These are phyloP conservation scores for Hippocampus abdominalis DNA, from an alignment of 2,113 vertebrate species.

Conservation along the genomic window DNA sequence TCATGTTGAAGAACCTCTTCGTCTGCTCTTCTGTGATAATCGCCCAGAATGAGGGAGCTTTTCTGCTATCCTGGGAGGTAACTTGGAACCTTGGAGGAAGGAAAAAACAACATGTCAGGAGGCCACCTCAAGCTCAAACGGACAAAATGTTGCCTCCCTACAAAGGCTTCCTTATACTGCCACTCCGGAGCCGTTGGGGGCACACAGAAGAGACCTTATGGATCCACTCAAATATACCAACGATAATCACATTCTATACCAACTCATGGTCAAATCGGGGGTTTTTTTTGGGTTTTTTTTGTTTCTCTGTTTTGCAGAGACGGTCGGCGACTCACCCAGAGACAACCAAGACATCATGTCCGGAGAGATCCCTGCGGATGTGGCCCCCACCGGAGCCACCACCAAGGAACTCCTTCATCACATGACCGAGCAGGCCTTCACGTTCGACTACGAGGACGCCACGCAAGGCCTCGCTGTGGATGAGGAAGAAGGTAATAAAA, in stretches of 20 bases:
- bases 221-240: constrained; percentile 7
- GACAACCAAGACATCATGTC: constrained; percentile 85
- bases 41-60: background rate
- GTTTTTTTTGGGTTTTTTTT: no score
- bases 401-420: constrained; percentile 62
- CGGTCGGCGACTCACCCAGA: constrained; percentile 53
- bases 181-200: constrained; percentile 16
- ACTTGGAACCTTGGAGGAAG: background rate
- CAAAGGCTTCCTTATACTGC: constrained; percentile 63
- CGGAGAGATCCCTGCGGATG: constrained; percentile 75
- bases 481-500: constrained; percentile 63
- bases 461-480: constrained; percentile 72
- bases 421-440: constrained; percentile 61
- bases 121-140: constrained; percentile 35
- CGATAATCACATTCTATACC: background rate
- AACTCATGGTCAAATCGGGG: background rate
- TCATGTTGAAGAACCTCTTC: background rate
- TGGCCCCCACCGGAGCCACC: constrained; percentile 61
- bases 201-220: background rate
- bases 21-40: background rate
- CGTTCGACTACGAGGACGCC: constrained; percentile 75
- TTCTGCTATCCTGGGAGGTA: background rate
- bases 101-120: constrained; percentile 18
- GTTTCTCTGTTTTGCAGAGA: constrained; percentile 49
- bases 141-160: constrained; percentile 46